Base-by-base conservation (phyloP, 2,888 invertebrate genomes). In the Cantharis lateralis region DNA sequence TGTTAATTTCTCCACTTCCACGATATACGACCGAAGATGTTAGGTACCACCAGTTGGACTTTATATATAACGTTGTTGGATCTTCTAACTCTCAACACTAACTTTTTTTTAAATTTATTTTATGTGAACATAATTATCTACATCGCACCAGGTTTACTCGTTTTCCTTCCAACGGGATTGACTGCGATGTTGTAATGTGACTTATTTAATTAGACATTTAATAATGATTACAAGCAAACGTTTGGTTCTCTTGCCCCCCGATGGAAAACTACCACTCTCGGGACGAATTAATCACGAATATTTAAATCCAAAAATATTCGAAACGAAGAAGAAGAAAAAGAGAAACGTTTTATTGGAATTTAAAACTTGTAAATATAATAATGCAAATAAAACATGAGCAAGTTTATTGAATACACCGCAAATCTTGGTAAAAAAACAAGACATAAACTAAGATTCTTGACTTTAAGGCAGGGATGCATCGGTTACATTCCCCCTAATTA, bases 401-500 rank as follows among this genome's bases (percentile, higher is more conserved):
- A 48, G 48, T 48, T 48, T 48, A 32, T 28, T 18, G 69, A 26
- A 70, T 26, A 66, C 63, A 70, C 28, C 64, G 76, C 70, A 70
- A 70, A 68, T 62, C 72, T 75, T 70, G 66, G 68, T 70, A 63
- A 62, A 71, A n/a, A 72, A 74, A 74, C 69, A 77, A 71, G 64
- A 71, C 77, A 77, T 77, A 75, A 77, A 77, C 73, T 66, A 77
- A 71, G 62, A 68, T 77, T 66, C 77, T 66, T 70, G 74, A 69
- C 70, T 74, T 68, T 75, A 76, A 78, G 82, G 83, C 82, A 81
- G 82, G 82, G 82, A 84, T 81, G 82, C 84, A 83, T 84, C 81
- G 82, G 82, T 81, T 82, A 84, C 84, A 85, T 85, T 83, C 84
- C 82, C 82, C 82, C 84, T 85, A 85, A 85, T 85, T 85, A 85